Evolutionary conservation across 2,797 vertebrate species (phyloP).

Genomic region (Urophycis tenuis): DNA sequence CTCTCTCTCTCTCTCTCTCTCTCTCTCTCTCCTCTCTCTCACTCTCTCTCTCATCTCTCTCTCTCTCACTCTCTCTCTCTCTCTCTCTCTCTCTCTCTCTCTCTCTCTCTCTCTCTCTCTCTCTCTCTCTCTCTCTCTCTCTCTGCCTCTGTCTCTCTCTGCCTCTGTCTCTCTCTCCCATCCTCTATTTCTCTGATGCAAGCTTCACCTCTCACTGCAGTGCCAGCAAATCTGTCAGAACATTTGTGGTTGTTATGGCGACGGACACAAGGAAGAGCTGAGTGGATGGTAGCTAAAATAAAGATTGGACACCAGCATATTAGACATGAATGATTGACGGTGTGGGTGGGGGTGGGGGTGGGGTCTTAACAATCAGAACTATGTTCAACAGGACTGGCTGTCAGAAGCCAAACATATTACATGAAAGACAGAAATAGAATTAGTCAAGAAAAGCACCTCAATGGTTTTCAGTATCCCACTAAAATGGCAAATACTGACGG

Average conservation of each 20-base stretch:
- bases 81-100: constrained; percentile 21
- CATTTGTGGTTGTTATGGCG: constrained; percentile 81
- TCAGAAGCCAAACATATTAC: constrained; percentile 26
- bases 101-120: constrained; percentile 26
- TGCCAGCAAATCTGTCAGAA: constrained; percentile 76
- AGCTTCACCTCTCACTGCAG: constrained; percentile 70
- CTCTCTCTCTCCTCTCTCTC: constrained; percentile 33
- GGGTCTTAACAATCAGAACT: constrained; percentile 6
- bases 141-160: constrained; percentile 25
- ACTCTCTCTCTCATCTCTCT: constrained; percentile 42
- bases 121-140: constrained; percentile 19
- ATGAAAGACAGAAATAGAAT: background rate
- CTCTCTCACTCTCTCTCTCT: too few relatives aligned
- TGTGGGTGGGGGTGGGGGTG: constrained; percentile 11
- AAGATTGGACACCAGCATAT: constrained; percentile 43
- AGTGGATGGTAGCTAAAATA: constrained; percentile 62
- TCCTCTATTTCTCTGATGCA: constrained; percentile 34
- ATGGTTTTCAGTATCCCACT: background rate
- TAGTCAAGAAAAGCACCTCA: background rate
- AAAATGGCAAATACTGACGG: background rate
- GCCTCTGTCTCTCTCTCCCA: constrained; percentile 19
- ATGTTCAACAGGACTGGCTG: constrained; percentile 38
- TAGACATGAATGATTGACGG: constrained; percentile 33
- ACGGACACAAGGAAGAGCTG: constrained; percentile 71
- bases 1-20: too few relatives aligned